Evolutionary conservation across 64 coral and sea anemone species (phyloP), one percentile per base, ranked within the genome.

Genomic region (Orbicella faveolata): DNA sequence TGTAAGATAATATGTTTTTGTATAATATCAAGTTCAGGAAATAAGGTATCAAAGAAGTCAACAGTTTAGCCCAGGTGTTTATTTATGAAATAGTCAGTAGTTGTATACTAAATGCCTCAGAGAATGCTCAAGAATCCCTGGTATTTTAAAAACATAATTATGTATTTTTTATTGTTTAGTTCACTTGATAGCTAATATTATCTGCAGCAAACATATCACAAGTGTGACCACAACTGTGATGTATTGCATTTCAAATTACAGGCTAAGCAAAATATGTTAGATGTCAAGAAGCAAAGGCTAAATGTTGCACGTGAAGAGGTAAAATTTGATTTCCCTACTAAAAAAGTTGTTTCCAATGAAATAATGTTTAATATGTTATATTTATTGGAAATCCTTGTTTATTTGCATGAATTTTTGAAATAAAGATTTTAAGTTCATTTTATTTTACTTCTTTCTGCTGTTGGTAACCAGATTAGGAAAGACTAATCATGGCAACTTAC

Each of bases 221-320:
- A 59, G 75, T 55, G 34, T 63, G 39, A 48, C 75, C 74, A 55
- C 15, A 68, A 39, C 8, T 55, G 30, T 25, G 34, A 3, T 48
- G 80, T 79, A 6, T 76, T n/a, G 9, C 34, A 59, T 84, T 57
- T 90, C 23, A 4, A 89, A 36, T 75, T 79, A 6, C 63, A 97
- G 95, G 92, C 84, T 87, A 90, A 97, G 74, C 91, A 97, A 84
- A 87, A 94, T 87, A 89, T 94, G 35, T 73, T 94, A 18, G 79
- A 89, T 70, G 83, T 97, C 5, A 97, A 93, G 62, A 94, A 94
- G 55, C 78, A 97, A 59, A 97, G 84, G 55, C 64, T 97, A n/a
- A 63, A 79, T 66, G 88, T 94, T 30, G 95, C 95, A 4, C 70
- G 93, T 75, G 84, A 94, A 87, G 95, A 97, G 95, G 95, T 97